Conservation (phyloP, 2,888 invertebrate genomes). For the Venusia cambrica region DNA sequence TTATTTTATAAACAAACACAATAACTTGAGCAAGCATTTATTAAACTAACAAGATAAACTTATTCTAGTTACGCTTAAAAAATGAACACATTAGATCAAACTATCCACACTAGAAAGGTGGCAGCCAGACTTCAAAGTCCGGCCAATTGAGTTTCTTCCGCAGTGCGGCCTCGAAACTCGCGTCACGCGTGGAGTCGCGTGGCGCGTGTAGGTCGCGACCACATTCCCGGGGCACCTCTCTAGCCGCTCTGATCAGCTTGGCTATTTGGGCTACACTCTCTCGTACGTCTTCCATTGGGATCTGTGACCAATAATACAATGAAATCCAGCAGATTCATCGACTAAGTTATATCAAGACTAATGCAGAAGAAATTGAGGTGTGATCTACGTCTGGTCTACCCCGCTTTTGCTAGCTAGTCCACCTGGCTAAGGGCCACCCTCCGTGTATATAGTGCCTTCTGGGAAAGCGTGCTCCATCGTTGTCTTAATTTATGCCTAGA, state of each 20-base stretch:
- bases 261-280: constrained; percentile 71
- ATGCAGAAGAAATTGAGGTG: no score
- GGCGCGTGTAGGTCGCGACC: constrained; percentile 55
- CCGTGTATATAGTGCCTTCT: no score
- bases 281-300: constrained; percentile 64
- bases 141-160: constrained; percentile 79
- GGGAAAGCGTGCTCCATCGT: no score
- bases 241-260: constrained; percentile 61
- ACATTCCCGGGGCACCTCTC: constrained; percentile 62
- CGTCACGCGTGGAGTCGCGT: constrained; percentile 70
- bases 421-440: no score
- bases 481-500: no score
- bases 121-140: constrained; percentile 80
- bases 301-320: constrained; percentile 38
- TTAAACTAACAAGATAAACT: constrained; percentile 33
- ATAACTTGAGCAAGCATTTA: constrained; percentile 35
- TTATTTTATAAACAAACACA: no score
- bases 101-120: constrained; percentile 52
- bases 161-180: constrained; percentile 64
- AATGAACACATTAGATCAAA: constrained; percentile 61
- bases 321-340: no score
- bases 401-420: no score
- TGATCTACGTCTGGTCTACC: no score
- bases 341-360: no score
- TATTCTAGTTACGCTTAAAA: constrained; percentile 23